phyloP scores from a whole-genome alignment of 2,888 invertebrate genomes.

The Margaritifera margaritifera region DNA sequence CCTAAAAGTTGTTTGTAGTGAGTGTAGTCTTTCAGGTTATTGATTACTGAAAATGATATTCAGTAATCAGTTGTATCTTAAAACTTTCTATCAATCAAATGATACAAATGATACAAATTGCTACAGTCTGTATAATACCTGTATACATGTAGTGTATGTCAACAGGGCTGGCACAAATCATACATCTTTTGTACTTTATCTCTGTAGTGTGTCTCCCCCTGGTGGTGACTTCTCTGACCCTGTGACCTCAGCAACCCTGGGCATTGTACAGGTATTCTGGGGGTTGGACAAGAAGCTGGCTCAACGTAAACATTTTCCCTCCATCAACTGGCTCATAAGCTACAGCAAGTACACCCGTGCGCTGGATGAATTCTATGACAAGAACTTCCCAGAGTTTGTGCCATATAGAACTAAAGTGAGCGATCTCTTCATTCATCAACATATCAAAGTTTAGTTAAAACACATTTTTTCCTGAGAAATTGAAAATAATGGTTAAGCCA shows the following conservation, averaged over 20 bases:
- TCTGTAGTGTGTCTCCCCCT: slow-evolving; percentile 89
- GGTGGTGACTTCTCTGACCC: slow-evolving; percentile 99
- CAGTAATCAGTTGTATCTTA: too few species aligned
- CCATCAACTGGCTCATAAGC: slow-evolving; percentile 99
- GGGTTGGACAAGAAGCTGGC: slow-evolving; percentile 98
- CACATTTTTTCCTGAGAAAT: background rate
- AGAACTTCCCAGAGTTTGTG: slow-evolving; percentile 97
- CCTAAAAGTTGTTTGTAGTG: too few species aligned
- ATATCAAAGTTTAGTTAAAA: background rate
- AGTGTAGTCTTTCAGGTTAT: too few species aligned
- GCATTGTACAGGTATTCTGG: slow-evolving; percentile 99
- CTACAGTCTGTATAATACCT: too few species aligned
- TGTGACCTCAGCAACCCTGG: slow-evolving; percentile 97
- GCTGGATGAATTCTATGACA: slow-evolving; percentile 99
- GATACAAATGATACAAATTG: too few species aligned
- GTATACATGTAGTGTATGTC: too few species aligned
- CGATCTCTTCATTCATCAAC: background rate
- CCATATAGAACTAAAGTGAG: slow-evolving; percentile 93
- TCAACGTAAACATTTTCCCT: slow-evolving; percentile 99
- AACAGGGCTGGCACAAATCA: too few species aligned
- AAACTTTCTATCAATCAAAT: too few species aligned
- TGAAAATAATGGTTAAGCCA: background rate
- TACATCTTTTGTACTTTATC: too few species aligned
- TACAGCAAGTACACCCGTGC: slow-evolving; percentile 99
- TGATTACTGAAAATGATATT: too few species aligned